Conservation (phyloP, 1,140 invertebrate genomes). For the Venustaconcha ellipsiformis region DNA sequence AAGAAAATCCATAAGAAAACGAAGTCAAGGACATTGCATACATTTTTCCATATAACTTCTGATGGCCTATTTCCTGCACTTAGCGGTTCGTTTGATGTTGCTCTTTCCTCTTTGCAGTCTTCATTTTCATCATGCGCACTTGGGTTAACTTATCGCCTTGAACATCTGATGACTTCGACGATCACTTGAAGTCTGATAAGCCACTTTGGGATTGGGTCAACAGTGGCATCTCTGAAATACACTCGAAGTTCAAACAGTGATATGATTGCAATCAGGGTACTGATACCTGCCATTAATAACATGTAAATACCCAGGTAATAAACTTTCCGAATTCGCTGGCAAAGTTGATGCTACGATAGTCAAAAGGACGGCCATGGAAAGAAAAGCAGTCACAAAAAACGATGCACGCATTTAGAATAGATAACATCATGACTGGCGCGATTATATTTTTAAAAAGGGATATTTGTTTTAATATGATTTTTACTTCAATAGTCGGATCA, state of each 20-base stretch:
- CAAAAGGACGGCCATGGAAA: conserved; percentile 45
- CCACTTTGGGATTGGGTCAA: neutral
- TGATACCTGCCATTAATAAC: neutral
- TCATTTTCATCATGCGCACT: neutral
- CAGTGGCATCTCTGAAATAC: neutral
- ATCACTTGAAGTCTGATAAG: neutral
- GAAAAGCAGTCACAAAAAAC: conserved; percentile 35
- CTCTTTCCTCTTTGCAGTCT: neutral
- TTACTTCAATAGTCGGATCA: conserved; percentile 76
- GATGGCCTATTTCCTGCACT: too few species aligned
- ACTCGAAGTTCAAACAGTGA: neutral
- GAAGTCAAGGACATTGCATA: too few species aligned
- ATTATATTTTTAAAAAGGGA: too few species aligned
- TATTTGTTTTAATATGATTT: conserved; percentile 30
- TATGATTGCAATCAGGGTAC: conserved; percentile 8
- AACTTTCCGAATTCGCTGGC: conserved; percentile 32
- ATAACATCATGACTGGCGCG: conserved; percentile 37
- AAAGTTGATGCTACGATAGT: conserved; percentile 30
- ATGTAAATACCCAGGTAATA: conserved; percentile 33
- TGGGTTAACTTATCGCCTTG: neutral
- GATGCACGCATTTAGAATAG: conserved; percentile 34
- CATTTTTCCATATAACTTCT: neutral
- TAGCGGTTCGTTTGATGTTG: neutral
- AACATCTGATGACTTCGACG: neutral
- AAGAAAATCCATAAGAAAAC: too few species aligned